These are phyloP conservation scores for Nebria ingens DNA, from an alignment of 1,140 invertebrate species.

Conservation along the genomic window DNA sequence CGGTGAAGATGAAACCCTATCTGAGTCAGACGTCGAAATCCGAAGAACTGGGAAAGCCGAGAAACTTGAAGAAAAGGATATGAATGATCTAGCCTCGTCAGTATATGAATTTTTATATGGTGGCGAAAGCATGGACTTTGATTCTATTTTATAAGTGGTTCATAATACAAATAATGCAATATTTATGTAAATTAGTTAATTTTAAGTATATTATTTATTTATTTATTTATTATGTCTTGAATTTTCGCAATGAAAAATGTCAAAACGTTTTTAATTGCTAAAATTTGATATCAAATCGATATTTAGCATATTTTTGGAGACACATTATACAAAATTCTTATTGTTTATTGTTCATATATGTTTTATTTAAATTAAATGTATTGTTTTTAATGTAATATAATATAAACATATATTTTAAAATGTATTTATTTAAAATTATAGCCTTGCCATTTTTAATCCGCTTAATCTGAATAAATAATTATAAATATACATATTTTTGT, in stretches of 20 bases:
- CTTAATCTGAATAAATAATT: too few relatives aligned
- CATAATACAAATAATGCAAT: constrained; percentile 9
- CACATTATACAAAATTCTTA: not conserved
- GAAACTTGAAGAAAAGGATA: constrained; percentile 32
- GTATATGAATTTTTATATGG: constrained; percentile 47
- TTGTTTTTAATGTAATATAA: not conserved
- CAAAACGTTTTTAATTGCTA: constrained; percentile 23
- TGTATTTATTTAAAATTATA: too few relatives aligned
- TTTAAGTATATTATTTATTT: constrained; percentile 9
- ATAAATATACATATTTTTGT: too few relatives aligned
- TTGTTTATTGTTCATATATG: not conserved
- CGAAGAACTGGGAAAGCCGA: constrained; percentile 30
- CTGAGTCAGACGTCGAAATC: constrained; percentile 42
- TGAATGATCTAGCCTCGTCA: constrained; percentile 42
- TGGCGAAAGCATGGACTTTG: constrained; percentile 38
- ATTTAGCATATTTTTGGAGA: too few relatives aligned
- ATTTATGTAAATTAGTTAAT: not conserved
- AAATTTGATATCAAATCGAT: constrained; percentile 28
- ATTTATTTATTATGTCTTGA: constrained; percentile 19
- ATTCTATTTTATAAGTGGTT: constrained; percentile 36
- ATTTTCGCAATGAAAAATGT: constrained; percentile 27
- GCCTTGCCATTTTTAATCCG: too few relatives aligned
- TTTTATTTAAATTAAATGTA: not conserved
- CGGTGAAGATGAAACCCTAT: constrained; percentile 39
- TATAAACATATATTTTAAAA: too few relatives aligned